Conservation (phyloP, 1,140 invertebrate species). For the Anastrepha ludens region DNA sequence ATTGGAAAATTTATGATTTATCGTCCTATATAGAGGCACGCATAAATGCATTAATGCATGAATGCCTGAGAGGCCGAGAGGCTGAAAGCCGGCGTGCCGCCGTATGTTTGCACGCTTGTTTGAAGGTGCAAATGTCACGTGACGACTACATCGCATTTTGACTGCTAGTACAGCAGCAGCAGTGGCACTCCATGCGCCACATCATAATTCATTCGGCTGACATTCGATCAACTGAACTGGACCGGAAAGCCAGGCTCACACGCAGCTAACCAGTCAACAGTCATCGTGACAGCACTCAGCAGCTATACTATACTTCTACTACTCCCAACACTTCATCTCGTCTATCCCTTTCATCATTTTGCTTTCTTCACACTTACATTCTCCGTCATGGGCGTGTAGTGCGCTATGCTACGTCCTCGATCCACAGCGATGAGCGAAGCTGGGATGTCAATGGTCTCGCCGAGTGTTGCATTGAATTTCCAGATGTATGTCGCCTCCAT, state of each 20-base stretch:
- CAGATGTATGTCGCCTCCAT: slow-evolving; percentile 82
- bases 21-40: neutral
- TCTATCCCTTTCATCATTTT: neutral
- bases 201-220: slow-evolving; percentile 34
- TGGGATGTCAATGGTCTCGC: slow-evolving; percentile 81
- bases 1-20: slow-evolving; percentile 59
- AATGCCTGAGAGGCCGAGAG: neutral
- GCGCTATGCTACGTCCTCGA: slow-evolving; percentile 79
- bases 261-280: neutral
- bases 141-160: slow-evolving; percentile 15
- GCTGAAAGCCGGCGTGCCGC: neutral
- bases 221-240: slow-evolving; percentile 40
- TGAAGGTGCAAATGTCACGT: slow-evolving; percentile 13
- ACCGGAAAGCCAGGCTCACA: neutral
- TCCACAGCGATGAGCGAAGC: slow-evolving; percentile 78
- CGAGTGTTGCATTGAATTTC: slow-evolving; percentile 86
- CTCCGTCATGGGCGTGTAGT: slow-evolving; percentile 83
- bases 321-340: neutral
- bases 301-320: neutral
- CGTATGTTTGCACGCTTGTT: neutral
- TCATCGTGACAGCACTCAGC: neutral
- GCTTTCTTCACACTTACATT: slow-evolving; percentile 67
- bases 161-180: neutral
- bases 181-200: slow-evolving; percentile 13
- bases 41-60: neutral